Evolutionary conservation across 2,888 invertebrate genomes (phyloP), one percentile per base, ranked within the genome.

Genomic region (Hofmannophila pseudospretella): DNA sequence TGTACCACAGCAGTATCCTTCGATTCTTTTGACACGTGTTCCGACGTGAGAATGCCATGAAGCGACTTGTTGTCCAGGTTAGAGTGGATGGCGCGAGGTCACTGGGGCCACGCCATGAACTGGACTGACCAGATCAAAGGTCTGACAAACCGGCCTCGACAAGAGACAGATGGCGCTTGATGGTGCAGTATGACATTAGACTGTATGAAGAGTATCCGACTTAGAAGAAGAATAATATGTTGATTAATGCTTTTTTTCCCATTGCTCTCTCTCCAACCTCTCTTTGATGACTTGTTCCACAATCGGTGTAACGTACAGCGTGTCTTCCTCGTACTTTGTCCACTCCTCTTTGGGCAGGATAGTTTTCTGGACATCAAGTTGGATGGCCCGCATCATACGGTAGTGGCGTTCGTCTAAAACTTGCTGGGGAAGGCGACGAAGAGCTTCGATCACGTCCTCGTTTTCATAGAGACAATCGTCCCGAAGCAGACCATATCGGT

Each of bases 331-430:
- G 46, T 89, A 91, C 67, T 94, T 94, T 8, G 94, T 95, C 98
- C 98, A 98, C 67, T 98, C 90, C 28, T 94, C 93, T 70, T 96
- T 93, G n/a, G 98, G 98, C 27, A 98, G 85, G 58, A 94, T 78
- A 16, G 84, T 88, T 64, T 97, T 96, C 38, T 91, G 90, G 49
- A 93, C 72, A 13, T 93, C 93, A 16, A 96, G 88, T 54, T 97
- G 94, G 39, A 93, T 69, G 13, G 98, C 98, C 19, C 97, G 90
- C 29, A 94, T 73, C 36, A 97, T 89, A 36, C 98, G 92, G 72
- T 91, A 97, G 68, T 92, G 93, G 45, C 98, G 91, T 64, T 94
- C 95, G 66, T 98, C 96, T 5, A 92, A 67, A n/a, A 93, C 45
- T 11, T 92, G 72, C 13, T 88, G 71, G 0, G 97, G 96, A 10